These are phyloP conservation scores for Ditylenchus dipsaci DNA, from an alignment of 1,140 invertebrate genomes.

Conservation along the genomic window DNA sequence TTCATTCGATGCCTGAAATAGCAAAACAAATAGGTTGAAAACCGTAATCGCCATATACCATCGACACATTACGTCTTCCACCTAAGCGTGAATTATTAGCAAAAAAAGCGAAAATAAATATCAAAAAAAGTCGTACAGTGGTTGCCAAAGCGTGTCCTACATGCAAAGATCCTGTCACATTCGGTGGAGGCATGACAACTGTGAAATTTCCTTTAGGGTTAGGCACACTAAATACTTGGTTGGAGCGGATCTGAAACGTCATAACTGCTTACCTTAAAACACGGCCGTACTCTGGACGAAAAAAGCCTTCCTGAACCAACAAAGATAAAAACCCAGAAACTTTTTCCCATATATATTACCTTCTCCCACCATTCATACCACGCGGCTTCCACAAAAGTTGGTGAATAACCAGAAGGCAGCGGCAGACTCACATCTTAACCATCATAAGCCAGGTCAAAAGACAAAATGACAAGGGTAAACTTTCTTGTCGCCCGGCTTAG, in stretches of 20 bases:
- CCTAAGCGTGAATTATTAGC: background rate
- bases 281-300: slow-evolving; percentile 90
- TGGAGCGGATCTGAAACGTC: background rate
- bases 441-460: background rate
- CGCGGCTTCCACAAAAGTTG: slow-evolving; percentile 88
- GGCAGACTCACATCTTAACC: slow-evolving; percentile 66
- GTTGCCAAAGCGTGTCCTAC: slow-evolving; percentile 96
- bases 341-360: background rate
- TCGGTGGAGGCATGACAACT: slow-evolving; percentile 97
- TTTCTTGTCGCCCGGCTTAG: slow-evolving; percentile 49
- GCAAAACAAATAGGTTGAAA: too few relatives aligned
- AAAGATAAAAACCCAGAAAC: background rate
- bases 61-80: slow-evolving; percentile 81
- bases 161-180: slow-evolving; percentile 93
- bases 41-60: slow-evolving; percentile 66
- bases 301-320: slow-evolving; percentile 73
- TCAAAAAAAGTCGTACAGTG: slow-evolving; percentile 75
- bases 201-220: slow-evolving; percentile 68
- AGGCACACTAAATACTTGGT: slow-evolving; percentile 35
- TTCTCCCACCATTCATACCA: slow-evolving; percentile 96
- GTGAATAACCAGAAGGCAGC: slow-evolving; percentile 91
- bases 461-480: slow-evolving; percentile 3
- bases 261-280: slow-evolving; percentile 18
- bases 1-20: slow-evolving; percentile 84
- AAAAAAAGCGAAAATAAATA: too few relatives aligned